Conservation (phyloP, 2,113 vertebrate species). For the Crypturellus undulatus region DNA sequence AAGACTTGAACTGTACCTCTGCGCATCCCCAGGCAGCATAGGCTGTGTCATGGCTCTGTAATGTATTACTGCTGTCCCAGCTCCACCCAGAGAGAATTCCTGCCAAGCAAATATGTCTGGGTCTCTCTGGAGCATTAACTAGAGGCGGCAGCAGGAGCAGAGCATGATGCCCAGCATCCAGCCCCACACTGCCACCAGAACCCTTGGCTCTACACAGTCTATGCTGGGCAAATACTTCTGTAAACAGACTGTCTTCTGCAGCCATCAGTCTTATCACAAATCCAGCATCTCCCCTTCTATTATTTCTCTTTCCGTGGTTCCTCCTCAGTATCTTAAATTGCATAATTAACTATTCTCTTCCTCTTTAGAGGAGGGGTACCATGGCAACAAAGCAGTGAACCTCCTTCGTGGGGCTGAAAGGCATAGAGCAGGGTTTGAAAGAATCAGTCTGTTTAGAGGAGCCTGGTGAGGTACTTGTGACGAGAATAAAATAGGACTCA, state of each 20-base stretch:
- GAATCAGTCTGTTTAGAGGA: slow-evolving; percentile 49
- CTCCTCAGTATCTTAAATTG: slow-evolving; percentile 70
- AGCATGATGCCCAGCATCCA: background rate
- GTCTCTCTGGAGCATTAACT: background rate
- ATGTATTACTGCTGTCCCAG: background rate
- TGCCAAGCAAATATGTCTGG: background rate
- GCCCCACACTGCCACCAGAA: background rate
- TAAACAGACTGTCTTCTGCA: background rate
- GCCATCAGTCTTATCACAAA: slow-evolving; percentile 1
- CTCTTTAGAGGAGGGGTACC: slow-evolving; percentile 73
- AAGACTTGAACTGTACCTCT: background rate
- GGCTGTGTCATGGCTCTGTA: background rate
- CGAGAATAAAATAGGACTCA: slow-evolving; percentile 42
- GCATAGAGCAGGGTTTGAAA: slow-evolving; percentile 37
- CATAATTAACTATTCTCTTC: slow-evolving; percentile 73
- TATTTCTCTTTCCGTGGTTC: slow-evolving; percentile 12
- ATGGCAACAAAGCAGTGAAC: slow-evolving; percentile 77
- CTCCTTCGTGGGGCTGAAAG: slow-evolving; percentile 66
- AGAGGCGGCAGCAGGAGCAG: background rate
- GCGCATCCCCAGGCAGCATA: slow-evolving; percentile 9
- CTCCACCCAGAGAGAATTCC: background rate
- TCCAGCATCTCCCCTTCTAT: slow-evolving; percentile 29
- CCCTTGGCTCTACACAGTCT: background rate
- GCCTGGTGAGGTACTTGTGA: slow-evolving; percentile 40
- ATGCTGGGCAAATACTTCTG: background rate